Percentiles rank a stretch among this genome's conserved stretches.
phyloP scores from a whole-genome alignment of 1,140 invertebrate genomes.

The Bombus difficillimus region DNA sequence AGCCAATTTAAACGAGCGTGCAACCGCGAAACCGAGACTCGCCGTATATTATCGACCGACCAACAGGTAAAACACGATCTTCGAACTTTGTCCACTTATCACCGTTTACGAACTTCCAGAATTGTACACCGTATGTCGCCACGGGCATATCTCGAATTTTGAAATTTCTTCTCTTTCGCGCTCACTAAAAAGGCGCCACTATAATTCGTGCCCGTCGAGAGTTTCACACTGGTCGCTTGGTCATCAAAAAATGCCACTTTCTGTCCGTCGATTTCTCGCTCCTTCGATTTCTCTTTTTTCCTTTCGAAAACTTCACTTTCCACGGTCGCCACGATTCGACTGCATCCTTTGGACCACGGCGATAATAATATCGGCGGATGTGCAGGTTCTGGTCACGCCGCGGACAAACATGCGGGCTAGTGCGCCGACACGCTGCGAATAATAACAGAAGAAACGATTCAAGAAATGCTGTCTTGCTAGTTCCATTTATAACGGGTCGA shows the following conservation, averaged over 20 bases:
- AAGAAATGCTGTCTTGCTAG: constrained; percentile 64
- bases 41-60: neutral
- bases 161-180: neutral
- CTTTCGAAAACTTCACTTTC: constrained; percentile 19
- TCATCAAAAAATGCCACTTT: constrained; percentile 37
- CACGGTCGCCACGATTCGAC: neutral
- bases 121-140: neutral
- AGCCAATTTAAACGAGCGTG: constrained; percentile 22
- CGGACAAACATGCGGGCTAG: constrained; percentile 39
- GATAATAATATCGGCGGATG: constrained; percentile 3
- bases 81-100: constrained; percentile 1
- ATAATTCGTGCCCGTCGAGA: neutral
- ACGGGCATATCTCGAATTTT: neutral
- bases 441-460: constrained; percentile 69
- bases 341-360: constrained; percentile 4
- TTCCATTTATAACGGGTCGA: constrained; percentile 71
- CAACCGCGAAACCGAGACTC: neutral
- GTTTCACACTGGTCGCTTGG: constrained; percentile 18
- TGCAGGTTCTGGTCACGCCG: constrained; percentile 35
- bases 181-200: neutral
- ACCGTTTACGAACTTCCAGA: neutral
- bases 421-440: constrained; percentile 61
- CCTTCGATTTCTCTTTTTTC: constrained; percentile 41
- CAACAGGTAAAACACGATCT: neutral
- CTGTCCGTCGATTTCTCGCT: constrained; percentile 33